Base-by-base conservation (phyloP, 2,888 invertebrate species). In the Drosophila emarginata region DNA sequence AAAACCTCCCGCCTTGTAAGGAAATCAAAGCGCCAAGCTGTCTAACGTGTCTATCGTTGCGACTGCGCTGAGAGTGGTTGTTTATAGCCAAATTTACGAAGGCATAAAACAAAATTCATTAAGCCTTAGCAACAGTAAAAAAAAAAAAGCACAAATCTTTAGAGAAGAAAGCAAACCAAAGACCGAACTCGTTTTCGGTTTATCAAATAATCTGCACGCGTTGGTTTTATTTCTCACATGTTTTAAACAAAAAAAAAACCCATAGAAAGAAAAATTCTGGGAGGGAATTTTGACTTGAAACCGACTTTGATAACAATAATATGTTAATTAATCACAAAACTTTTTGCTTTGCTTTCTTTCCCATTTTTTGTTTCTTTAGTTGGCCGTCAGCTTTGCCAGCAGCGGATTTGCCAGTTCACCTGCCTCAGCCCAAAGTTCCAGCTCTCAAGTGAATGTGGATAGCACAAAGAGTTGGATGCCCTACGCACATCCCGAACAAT, bases 321-420 rank as follows among this genome's bases (percentile, higher is more conserved):
- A 68, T 74, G 71, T 56, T 75, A 77, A 77, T 71, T 66, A 72
- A 67, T 28, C 26, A 5, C 21, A 21, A 45, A 45, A 18, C 18
- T 45, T 66, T 63, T 59, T 72, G 40, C 32, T 64, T 67, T 68
- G 57, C 56, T 40, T 59, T 59, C 40, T 59, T 59, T 59, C 14
- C n/a, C n/a, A n/a, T n/a, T n/a, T n/a, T n/a, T 4, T 56, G 50
- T 73, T 50, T 23, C 64, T 67, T 65, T 77, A 91, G 91, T 65
- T 76, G 68, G 71, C 78, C 53, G 76, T 74, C 26, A 87, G 87
- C 63, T 80, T 72, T 58, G 73, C 67, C 56, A 89, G 78, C 76
- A 89, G 83, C 74, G 82, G 78, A 28, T 84, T 82, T 66, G 78
- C 79, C 65, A 81, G 83, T 9, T 66, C 78, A 5, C 56, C 69